Conservation (phyloP, 2,113 vertebrate species). For the Epinephelus moara region DNA sequence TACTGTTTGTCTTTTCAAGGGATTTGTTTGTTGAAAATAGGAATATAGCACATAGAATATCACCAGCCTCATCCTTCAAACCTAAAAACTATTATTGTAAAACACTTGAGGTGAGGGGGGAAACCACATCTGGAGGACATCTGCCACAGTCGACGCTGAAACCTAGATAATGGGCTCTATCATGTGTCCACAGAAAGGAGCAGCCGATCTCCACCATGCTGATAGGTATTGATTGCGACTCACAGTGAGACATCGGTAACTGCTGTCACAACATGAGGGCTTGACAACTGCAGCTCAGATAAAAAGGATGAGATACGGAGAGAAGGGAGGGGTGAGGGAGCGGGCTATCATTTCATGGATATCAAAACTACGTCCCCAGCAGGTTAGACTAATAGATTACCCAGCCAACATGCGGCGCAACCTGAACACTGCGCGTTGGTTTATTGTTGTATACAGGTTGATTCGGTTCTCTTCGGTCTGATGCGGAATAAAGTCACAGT, state of each 20-base stretch:
- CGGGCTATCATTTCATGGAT: constrained; percentile 42
- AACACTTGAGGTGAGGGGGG: constrained; percentile 46
- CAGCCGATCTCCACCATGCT: constrained; percentile 58
- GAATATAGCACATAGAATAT: neutral
- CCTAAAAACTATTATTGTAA: constrained; percentile 38
- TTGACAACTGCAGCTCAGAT: constrained; percentile 57
- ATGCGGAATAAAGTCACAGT: constrained; percentile 75
- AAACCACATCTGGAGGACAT: constrained; percentile 40
- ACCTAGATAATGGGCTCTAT: constrained; percentile 58
- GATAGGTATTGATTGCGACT: constrained; percentile 71
- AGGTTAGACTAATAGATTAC: constrained; percentile 47
- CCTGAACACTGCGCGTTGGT: constrained; percentile 43
- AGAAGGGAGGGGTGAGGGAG: neutral
- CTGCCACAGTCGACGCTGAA: constrained; percentile 33
- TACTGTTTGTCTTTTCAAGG: constrained; percentile 23
- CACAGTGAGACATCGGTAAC: constrained; percentile 69
- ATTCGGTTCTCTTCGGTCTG: constrained; percentile 52
- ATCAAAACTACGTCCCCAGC: constrained; percentile 70
- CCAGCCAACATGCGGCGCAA: constrained; percentile 29
- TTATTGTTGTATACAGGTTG: constrained; percentile 32
- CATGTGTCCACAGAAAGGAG: constrained; percentile 53
- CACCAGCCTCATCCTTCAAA: constrained; percentile 15
- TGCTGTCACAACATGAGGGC: constrained; percentile 61
- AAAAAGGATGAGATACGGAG: constrained; percentile 38
- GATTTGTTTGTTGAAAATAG: constrained; percentile 28